Conservation (phyloP, 2,888 invertebrate species). For the Cinara cedri region DNA sequence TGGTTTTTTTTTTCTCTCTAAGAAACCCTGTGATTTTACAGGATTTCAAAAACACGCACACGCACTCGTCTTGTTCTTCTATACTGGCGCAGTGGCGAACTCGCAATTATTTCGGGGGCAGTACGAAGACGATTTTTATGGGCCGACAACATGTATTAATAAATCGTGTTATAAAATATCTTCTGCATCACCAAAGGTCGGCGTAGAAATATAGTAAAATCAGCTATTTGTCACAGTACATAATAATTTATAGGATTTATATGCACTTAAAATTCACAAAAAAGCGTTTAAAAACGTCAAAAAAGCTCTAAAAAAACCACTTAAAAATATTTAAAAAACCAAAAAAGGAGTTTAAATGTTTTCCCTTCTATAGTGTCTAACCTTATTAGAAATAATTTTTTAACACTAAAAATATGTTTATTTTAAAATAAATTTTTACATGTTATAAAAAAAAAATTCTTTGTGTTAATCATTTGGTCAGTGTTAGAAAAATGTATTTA, state of each 20-base stretch:
- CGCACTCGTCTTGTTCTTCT: slow-evolving; percentile 12
- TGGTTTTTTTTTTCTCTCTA: slow-evolving; percentile 4
- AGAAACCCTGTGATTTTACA: slow-evolving; percentile 39
- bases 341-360: too few relatives aligned
- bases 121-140: slow-evolving; percentile 24
- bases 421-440: too few relatives aligned
- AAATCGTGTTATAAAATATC: slow-evolving; percentile 26
- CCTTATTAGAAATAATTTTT: too few relatives aligned
- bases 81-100: slow-evolving; percentile 17
- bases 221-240: slow-evolving; percentile 4
- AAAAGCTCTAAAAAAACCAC: too few relatives aligned
- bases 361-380: too few relatives aligned
- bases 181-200: slow-evolving; percentile 43
- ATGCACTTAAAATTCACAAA: too few relatives aligned
- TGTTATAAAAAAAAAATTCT: too few relatives aligned
- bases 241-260: slow-evolving; percentile 29
- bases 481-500: too few relatives aligned
- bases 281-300: too few relatives aligned
- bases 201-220: slow-evolving; percentile 37
- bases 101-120: slow-evolving; percentile 27
- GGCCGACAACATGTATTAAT: slow-evolving; percentile 33
- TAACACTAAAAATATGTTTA: too few relatives aligned
- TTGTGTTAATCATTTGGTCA: too few relatives aligned
- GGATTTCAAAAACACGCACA: slow-evolving; percentile 25
- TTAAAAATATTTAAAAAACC: too few relatives aligned